phyloP scores from a whole-genome alignment of 2,113 vertebrate genomes.

The Scomber scombrus region DNA sequence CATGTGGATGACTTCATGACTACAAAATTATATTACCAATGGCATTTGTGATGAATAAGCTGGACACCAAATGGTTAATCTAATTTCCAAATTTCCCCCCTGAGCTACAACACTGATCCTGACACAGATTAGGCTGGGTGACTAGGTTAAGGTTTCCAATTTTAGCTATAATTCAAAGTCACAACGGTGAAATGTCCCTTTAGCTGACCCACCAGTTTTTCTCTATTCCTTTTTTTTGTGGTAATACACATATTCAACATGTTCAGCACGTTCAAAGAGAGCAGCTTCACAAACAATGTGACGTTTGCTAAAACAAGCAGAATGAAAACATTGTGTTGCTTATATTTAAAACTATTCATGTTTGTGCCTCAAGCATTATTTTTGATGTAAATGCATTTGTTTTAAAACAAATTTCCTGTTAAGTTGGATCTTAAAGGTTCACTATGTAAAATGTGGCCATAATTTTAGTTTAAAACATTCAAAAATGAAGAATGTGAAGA shows the following conservation, averaged over 20 bases:
- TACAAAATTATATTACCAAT: conserved; percentile 55
- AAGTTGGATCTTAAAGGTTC: no score
- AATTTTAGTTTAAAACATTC: no score
- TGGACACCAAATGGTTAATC: conserved; percentile 47
- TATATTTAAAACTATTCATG: no score
- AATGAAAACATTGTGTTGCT: background rate
- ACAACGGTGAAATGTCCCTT: background rate
- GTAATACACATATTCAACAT: background rate
- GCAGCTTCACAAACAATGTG: background rate
- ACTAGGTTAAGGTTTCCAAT: conserved; percentile 28
- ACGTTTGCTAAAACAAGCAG: no score
- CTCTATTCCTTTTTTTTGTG: background rate
- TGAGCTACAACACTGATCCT: conserved; percentile 33
- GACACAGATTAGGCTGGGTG: conserved; percentile 28
- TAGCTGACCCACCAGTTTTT: background rate
- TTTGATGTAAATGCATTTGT: no score
- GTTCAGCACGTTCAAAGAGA: background rate
- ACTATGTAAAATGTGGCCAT: no score
- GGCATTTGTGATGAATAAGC: conserved; percentile 55
- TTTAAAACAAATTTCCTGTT: no score
- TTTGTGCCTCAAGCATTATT: no score
- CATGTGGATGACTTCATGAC: conserved; percentile 21
- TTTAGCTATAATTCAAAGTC: conserved; percentile 11
- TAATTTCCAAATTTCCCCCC: conserved; percentile 30
- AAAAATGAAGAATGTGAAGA: no score